Evolutionary conservation across 1,140 invertebrate genomes (phyloP).

Genomic region (Coptotermes formosanus): DNA sequence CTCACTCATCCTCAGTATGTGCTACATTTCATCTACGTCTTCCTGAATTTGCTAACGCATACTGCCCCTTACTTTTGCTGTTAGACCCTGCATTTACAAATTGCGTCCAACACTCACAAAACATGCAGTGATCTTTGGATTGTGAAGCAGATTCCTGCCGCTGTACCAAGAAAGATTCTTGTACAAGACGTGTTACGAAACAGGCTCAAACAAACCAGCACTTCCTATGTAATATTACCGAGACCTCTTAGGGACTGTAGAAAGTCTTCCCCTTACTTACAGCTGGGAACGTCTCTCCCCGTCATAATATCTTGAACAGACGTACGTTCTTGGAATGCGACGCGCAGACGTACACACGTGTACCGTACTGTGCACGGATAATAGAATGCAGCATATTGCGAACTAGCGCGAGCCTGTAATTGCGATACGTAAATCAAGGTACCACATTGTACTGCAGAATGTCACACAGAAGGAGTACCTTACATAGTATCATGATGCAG

Average conservation of each 20-base stretch:
- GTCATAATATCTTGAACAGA: background rate
- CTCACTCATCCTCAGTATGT: no score
- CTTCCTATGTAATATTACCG: background rate
- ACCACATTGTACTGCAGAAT: background rate
- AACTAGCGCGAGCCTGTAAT: conserved; percentile 22
- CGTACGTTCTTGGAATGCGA: background rate
- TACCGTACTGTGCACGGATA: background rate
- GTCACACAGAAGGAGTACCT: background rate
- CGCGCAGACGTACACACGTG: background rate
- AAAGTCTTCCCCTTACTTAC: background rate
- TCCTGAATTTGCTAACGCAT: no score
- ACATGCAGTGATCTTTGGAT: no score
- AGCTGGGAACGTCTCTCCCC: background rate
- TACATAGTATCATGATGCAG: no score
- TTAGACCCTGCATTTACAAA: no score
- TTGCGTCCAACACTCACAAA: no score
- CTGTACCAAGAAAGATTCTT: no score
- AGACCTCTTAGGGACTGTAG: background rate
- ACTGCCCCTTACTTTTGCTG: no score
- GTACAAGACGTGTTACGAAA: no score
- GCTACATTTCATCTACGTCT: no score
- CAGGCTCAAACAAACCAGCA: no score
- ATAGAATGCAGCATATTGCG: background rate
- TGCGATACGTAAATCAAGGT: conserved; percentile 20
- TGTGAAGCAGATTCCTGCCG: no score